Evolutionary conservation across 1,140 invertebrate species (phyloP).

Genomic region (Cyrtorhinus lividipennis): DNA sequence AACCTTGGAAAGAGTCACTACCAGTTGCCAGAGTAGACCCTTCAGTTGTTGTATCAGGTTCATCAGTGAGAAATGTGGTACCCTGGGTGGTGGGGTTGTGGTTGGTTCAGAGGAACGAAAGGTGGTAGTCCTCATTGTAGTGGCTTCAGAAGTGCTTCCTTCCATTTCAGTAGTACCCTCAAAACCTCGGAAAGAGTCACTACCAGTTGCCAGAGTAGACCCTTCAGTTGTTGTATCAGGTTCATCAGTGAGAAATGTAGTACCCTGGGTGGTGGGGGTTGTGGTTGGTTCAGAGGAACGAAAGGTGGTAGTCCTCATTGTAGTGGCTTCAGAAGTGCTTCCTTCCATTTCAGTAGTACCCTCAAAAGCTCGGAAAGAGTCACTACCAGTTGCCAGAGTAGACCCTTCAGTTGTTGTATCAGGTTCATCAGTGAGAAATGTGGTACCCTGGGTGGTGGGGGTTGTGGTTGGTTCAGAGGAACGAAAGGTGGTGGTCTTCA

Average conservation of each 20-base stretch:
- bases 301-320: neutral
- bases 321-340: neutral
- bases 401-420: neutral
- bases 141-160: neutral
- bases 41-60: neutral
- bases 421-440: neutral
- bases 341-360: conserved; percentile 1
- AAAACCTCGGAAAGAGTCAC: neutral
- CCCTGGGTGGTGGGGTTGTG: neutral
- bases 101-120: neutral
- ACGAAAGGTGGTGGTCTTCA: neutral
- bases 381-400: neutral
- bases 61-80: neutral
- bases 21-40: neutral
- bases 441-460: neutral
- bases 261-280: neutral
- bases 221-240: neutral
- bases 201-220: neutral
- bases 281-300: neutral
- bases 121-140: neutral
- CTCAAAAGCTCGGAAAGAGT: neutral
- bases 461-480: neutral
- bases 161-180: neutral
- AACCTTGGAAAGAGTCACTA: neutral
- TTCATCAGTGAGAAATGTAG: conserved; percentile 7